These are phyloP conservation scores for Tetramorium simillimum DNA, from an alignment of 1,140 invertebrate genomes.

Conservation along the genomic window DNA sequence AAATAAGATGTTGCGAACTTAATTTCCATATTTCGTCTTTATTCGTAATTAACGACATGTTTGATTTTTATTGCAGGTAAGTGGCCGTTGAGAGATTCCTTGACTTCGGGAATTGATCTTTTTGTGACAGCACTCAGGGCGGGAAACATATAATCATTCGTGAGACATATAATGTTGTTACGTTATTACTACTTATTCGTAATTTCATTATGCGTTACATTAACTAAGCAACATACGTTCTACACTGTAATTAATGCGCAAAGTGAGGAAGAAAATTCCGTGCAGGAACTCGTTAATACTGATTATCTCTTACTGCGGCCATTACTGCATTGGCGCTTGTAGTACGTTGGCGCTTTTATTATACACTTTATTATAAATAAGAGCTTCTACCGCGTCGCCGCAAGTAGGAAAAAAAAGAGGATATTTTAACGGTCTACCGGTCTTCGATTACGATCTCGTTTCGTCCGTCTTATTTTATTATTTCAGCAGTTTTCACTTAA, in stretches of 20 bases:
- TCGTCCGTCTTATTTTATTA: conserved; percentile 2
- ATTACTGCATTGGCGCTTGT: background rate
- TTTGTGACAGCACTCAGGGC: background rate
- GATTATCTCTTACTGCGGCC: conserved; percentile 11
- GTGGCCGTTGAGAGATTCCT: background rate
- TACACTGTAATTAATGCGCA: conserved; percentile 22
- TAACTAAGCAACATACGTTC: background rate
- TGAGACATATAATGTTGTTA: conserved; percentile 15
- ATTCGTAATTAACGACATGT: background rate
- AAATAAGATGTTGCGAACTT: background rate
- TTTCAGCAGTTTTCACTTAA: conserved; percentile 2
- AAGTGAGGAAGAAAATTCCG: background rate
- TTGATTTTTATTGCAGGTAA: conserved; percentile 15
- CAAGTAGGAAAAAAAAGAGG: background rate
- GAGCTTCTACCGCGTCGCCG: background rate
- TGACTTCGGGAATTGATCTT: background rate
- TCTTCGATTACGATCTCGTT: background rate
- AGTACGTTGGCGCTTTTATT: background rate
- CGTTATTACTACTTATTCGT: conserved; percentile 20
- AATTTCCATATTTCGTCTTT: background rate
- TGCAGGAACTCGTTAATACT: background rate
- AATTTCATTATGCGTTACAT: conserved; percentile 41
- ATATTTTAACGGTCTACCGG: background rate
- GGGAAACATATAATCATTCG: background rate
- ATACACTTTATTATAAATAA: conserved; percentile 34